Conservation (phyloP, 2,888 invertebrate genomes). For the Cheilosia impressa region DNA sequence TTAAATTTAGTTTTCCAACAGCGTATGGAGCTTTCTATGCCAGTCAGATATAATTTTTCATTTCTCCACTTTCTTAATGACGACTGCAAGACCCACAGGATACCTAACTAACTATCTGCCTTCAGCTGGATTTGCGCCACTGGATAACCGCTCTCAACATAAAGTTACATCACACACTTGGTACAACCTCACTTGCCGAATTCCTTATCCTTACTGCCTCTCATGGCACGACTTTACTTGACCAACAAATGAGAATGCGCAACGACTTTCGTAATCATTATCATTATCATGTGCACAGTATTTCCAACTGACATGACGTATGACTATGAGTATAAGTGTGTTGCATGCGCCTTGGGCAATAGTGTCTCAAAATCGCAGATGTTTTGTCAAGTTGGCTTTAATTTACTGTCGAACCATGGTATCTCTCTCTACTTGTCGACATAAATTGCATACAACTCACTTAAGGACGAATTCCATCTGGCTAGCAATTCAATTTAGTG, state of each 20-base stretch:
- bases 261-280: conserved; percentile 30
- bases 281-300: conserved; percentile 11
- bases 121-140: neutral
- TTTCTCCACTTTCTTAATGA: too few relatives aligned
- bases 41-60: too few relatives aligned
- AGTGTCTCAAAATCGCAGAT: conserved; percentile 40
- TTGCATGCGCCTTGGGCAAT: neutral
- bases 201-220: neutral
- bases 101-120: too few relatives aligned
- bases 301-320: conserved; percentile 12
- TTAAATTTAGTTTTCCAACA: too few relatives aligned
- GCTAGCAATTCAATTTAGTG: conserved; percentile 50
- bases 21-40: too few relatives aligned
- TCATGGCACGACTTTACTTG: neutral
- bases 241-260: conserved; percentile 1
- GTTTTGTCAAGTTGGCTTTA: conserved; percentile 33
- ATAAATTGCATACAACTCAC: conserved; percentile 42
- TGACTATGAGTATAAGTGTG: neutral
- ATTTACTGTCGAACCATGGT: conserved; percentile 6
- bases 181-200: neutral
- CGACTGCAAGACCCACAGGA: too few relatives aligned
- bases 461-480: conserved; percentile 52
- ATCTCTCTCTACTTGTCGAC: neutral
- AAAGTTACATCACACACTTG: too few relatives aligned
- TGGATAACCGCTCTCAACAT: neutral